Evolutionary conservation across 2,888 invertebrate genomes (phyloP), one percentile per base, ranked within the genome.

Genomic region (Corythucha ciliata): DNA sequence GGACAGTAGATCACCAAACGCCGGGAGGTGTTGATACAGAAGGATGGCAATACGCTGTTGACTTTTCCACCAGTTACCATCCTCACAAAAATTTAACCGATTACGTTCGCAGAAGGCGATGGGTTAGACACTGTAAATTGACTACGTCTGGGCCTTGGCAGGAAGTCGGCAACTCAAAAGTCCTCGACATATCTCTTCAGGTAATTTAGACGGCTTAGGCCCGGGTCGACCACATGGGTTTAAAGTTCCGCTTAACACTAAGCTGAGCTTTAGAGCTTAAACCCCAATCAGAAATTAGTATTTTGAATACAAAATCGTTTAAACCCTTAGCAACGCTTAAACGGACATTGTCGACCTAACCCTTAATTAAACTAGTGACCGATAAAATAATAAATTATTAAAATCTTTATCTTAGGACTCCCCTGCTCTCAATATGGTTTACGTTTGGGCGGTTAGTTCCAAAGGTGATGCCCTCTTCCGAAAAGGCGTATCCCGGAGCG

Each of bases 21-120:
- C 83, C 87, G 0, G 90, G 89, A 1, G 92, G 91, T 2, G 88
- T 87, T 1, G 92, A 93, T 67, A 76, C 78, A 53, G 88, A 91
- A 59, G 93, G 93, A 2, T 93, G 93, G 93, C 93, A 93, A 65
- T 93, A 92, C 68, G 91, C 92, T 1, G 82, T 87, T 1, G 91
- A 92, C 69, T 92, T 93, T 65, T 89, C 91, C 1, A 79, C 86
- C 1, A 78, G 80, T 8, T 92, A 88, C 68, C 91, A 90, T 64
- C 81, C 82, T 0, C 79, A 81, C 61, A 90, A 89, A 69, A 76
- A 83, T 58, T 83, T 91, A 58, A 89, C 89, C 0, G 92, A 92
- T 68, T 89, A 88, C 64, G 91, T 91, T 0, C 75, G 92, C 21
- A 75, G 90, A 12, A 72, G 89, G 36, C 73, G 88, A 46, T 91